Percentiles rank a stretch among this genome's conserved stretches.
phyloP scores from a whole-genome alignment of 2,888 invertebrate genomes.

The Drosophila aldrichi region DNA sequence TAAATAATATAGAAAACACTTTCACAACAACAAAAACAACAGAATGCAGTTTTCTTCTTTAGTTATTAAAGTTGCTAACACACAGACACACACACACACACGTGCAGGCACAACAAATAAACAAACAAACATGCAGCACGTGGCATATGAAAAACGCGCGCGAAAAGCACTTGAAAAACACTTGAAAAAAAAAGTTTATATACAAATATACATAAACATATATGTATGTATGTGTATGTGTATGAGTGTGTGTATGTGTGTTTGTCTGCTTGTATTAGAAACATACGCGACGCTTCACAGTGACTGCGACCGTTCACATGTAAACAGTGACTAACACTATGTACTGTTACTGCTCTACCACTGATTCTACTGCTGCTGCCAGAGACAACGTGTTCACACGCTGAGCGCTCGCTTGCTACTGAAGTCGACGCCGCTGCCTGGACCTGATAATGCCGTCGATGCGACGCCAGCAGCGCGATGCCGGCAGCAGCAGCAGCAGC shows the following conservation, averaged over 20 bases:
- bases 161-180: slow-evolving; percentile 47
- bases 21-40: slow-evolving; percentile 17
- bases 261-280: slow-evolving; percentile 15
- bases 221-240: too few relatives aligned
- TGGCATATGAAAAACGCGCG: slow-evolving; percentile 55
- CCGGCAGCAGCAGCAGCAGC: slow-evolving; percentile 22
- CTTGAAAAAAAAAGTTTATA: slow-evolving; percentile 44
- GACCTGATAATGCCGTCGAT: slow-evolving; percentile 64
- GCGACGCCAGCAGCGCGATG: slow-evolving; percentile 16
- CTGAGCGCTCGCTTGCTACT: slow-evolving; percentile 78
- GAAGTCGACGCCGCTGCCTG: slow-evolving; percentile 65
- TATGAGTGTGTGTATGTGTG: background rate
- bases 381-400: slow-evolving; percentile 67
- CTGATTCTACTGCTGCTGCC: slow-evolving; percentile 21
- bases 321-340: slow-evolving; percentile 12
- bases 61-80: slow-evolving; percentile 12
- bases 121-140: slow-evolving; percentile 46
- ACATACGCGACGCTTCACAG: slow-evolving; percentile 50
- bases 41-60: slow-evolving; percentile 2
- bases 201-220: background rate
- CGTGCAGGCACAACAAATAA: slow-evolving; percentile 24
- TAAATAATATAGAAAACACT: slow-evolving; percentile 18
- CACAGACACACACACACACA: slow-evolving; percentile 10
- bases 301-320: slow-evolving; percentile 17
- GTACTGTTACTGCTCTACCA: slow-evolving; percentile 9